phyloP scores from a whole-genome alignment of 2,113 vertebrate species.

The Caranx melampygus region DNA sequence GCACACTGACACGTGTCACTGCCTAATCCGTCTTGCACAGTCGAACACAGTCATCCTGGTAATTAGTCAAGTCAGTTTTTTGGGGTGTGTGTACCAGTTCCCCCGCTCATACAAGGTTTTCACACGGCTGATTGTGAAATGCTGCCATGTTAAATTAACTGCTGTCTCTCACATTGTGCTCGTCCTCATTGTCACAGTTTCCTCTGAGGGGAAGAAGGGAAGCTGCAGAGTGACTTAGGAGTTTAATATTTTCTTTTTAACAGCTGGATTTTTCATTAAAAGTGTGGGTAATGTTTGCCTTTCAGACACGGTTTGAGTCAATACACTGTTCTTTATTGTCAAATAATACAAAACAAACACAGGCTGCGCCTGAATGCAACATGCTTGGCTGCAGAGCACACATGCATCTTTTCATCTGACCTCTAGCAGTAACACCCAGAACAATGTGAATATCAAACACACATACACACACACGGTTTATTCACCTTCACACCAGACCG shows the following conservation, averaged over 20 bases:
- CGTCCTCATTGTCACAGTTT: constrained; percentile 30
- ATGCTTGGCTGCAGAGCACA: background rate
- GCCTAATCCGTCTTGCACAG: constrained; percentile 48
- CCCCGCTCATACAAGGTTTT: constrained; percentile 56
- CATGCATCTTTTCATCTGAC: background rate
- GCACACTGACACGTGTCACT: constrained; percentile 42
- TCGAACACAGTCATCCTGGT: constrained; percentile 29
- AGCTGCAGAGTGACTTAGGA: background rate
- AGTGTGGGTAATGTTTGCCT: background rate
- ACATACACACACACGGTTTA: background rate
- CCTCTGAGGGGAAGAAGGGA: background rate
- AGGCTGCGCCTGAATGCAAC: background rate
- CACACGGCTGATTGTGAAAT: constrained; percentile 49
- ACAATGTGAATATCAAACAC: background rate
- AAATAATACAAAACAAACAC: background rate
- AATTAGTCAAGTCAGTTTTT: constrained; percentile 68
- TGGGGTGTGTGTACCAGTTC: constrained; percentile 53
- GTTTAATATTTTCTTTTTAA: background rate
- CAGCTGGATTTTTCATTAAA: background rate
- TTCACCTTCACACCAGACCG: background rate
- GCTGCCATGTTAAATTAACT: constrained; percentile 64
- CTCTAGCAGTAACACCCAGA: background rate
- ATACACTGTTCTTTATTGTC: background rate
- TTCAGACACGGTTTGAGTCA: background rate
- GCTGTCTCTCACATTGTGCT: constrained; percentile 35